Base-by-base conservation (phyloP, 1,140 invertebrate species). In the Ectropis grisescens region DNA sequence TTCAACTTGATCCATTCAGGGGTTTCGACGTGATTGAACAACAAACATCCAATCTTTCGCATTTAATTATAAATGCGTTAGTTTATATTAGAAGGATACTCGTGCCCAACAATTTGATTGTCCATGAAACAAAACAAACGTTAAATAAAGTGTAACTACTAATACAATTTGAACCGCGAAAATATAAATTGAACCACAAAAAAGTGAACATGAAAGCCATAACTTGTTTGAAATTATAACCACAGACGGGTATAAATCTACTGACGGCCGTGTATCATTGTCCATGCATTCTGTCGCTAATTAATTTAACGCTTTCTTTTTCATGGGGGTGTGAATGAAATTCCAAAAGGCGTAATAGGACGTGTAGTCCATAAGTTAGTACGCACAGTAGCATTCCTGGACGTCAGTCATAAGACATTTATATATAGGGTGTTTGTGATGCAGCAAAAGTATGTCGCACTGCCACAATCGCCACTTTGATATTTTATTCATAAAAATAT, bases 221-320 rank as follows among this genome's bases (percentile, higher is more conserved):
- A n/a, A n/a, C n/a, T n/a, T n/a, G n/a, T n/a, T n/a, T n/a, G n/a
- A n/a, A n/a, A n/a, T n/a, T n/a, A n/a, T n/a, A n/a, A n/a, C n/a
- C n/a, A n/a, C n/a, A n/a, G 19, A 5, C 19, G 19, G 9, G 7
- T 26, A 54, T 72, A 67, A 69, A 71, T 76, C 62, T 61, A 58
- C 31, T 12, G 27, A 32, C 22, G 42, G 40, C 32, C 48, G 46
- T 72, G 65, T 37, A 76, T 72, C 59, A 72, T 65, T 34, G 54
- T 38, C 34, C 33, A 36, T 45, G 50, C 54, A 55, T 62, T 67
- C 62, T 61, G 52, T 42, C 42, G 49, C 58, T 75, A 75, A 74
- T 79, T 72, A 78, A 71, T 70, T 67, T 64, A 55, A 57, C 52
- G 53, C 56, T 67, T 58, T 58, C 58, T 62, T 74, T 64, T 59